Evolutionary conservation across 2,888 invertebrate species (phyloP).

Genomic region (Drosophila pegasa): DNA sequence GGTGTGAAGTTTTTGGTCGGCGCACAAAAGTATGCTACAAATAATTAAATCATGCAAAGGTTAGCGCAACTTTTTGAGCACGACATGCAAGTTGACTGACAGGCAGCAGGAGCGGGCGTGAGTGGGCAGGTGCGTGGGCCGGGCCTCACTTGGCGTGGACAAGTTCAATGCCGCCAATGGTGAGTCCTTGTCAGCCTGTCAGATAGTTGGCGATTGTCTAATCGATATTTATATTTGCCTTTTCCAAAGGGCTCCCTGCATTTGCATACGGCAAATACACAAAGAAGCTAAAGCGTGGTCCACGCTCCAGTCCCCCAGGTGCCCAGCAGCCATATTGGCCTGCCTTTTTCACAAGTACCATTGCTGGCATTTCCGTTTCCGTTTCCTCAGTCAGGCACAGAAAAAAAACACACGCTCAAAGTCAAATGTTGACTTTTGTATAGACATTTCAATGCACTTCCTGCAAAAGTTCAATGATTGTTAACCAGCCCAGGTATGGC

Average conservation of each 20-base stretch:
- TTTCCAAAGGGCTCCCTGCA: constrained; percentile 19
- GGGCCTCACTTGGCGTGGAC: constrained; percentile 34
- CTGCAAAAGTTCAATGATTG: constrained; percentile 15
- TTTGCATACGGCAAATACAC: constrained; percentile 40
- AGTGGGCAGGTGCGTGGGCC: background rate
- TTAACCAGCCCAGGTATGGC: background rate
- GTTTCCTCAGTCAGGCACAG: constrained; percentile 28
- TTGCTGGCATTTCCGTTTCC: constrained; percentile 72
- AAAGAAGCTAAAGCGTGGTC: constrained; percentile 23
- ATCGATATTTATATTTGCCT: constrained; percentile 73
- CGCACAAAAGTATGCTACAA: constrained; percentile 76
- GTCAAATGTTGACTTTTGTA: constrained; percentile 34
- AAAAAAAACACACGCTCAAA: constrained; percentile 11
- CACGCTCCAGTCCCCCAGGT: constrained; percentile 14
- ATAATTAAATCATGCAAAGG: constrained; percentile 79
- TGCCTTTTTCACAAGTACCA: constrained; percentile 22
- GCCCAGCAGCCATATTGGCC: constrained; percentile 37
- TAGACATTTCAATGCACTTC: constrained; percentile 31
- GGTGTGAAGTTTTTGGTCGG: constrained; percentile 74
- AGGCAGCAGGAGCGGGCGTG: background rate
- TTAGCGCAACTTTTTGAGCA: constrained; percentile 54
- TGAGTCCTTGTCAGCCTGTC: constrained; percentile 67
- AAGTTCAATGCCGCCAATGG: constrained; percentile 71
- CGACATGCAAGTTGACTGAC: constrained; percentile 32
- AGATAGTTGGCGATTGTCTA: constrained; percentile 68